Percentiles rank a stretch among this genome's conserved stretches.
Conservation (phyloP, 2,797 vertebrate genomes). For the Loris lydekkerianus region DNA sequence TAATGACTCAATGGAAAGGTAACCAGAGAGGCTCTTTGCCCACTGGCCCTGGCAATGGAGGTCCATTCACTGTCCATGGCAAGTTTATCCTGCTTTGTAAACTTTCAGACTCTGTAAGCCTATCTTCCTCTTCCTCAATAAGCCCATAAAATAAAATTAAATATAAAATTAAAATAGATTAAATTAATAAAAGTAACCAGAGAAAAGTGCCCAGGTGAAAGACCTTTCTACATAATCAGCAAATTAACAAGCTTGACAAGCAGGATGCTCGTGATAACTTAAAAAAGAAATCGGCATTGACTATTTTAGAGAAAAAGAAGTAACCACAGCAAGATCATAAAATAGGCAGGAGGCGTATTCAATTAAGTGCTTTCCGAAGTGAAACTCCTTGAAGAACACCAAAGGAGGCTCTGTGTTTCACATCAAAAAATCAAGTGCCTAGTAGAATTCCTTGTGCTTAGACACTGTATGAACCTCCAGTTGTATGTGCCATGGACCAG, state of each 20-base stretch:
- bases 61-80: too few relatives aligned
- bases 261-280: background rate
- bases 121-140: too few relatives aligned
- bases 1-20: constrained; percentile 51
- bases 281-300: background rate
- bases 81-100: too few relatives aligned
- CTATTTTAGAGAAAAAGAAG: background rate
- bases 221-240: background rate
- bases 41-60: too few relatives aligned
- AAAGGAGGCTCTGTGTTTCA: background rate
- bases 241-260: constrained; percentile 3
- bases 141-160: too few relatives aligned
- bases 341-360: background rate
- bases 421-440: background rate
- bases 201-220: constrained; percentile 18
- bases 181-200: constrained; percentile 45
- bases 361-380: constrained; percentile 13
- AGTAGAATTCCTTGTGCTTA: background rate
- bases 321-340: constrained; percentile 20
- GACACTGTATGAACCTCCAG: background rate
- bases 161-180: too few relatives aligned
- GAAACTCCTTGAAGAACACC: background rate
- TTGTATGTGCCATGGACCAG: background rate
- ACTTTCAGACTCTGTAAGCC: too few relatives aligned
- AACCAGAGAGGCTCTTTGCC: background rate